These are phyloP conservation scores for Netelia fuscicornis DNA, from an alignment of 2,888 invertebrate species.

Conservation along the genomic window DNA sequence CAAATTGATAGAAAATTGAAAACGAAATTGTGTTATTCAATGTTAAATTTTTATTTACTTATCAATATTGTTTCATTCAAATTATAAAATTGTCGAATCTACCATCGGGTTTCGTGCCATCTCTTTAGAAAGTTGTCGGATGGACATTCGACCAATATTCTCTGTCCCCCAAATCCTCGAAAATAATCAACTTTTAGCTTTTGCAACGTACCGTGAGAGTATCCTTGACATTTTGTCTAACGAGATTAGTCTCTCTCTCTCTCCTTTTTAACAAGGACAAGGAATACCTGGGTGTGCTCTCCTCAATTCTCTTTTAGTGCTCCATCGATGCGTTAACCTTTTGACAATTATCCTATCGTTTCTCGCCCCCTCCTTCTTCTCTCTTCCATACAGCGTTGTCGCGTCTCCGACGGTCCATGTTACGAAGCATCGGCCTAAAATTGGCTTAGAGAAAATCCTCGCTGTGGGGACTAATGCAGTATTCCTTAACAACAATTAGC, in stretches of 20 bases:
- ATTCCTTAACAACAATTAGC: slow-evolving; percentile 78
- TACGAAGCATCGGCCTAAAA: slow-evolving; percentile 63
- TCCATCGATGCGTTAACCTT: slow-evolving; percentile 64
- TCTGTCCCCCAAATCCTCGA: slow-evolving; percentile 39
- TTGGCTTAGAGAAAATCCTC: slow-evolving; percentile 74
- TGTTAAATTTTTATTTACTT: too few relatives aligned
- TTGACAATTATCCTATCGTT: slow-evolving; percentile 65
- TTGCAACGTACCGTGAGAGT: slow-evolving; percentile 59
- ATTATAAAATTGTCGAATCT: too few relatives aligned
- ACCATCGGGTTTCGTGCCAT: too few relatives aligned
- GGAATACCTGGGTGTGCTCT: slow-evolving; percentile 36
- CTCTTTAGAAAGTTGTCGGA: background rate
- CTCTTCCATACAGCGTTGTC: slow-evolving; percentile 7
- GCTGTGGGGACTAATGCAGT: slow-evolving; percentile 72
- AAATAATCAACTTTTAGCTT: slow-evolving; percentile 61
- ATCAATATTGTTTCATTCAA: too few relatives aligned
- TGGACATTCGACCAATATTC: background rate
- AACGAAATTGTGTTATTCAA: too few relatives aligned
- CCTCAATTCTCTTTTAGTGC: slow-evolving; percentile 9
- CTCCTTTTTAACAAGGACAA: background rate
- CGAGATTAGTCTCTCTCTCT: slow-evolving; percentile 34
- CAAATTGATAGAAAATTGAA: too few relatives aligned
- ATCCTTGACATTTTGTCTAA: slow-evolving; percentile 55
- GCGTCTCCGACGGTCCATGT: slow-evolving; percentile 9
- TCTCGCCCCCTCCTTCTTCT: slow-evolving; percentile 29